Evolutionary conservation across 2,888 invertebrate genomes (phyloP).

Genomic region (Pseudoips prasinana): DNA sequence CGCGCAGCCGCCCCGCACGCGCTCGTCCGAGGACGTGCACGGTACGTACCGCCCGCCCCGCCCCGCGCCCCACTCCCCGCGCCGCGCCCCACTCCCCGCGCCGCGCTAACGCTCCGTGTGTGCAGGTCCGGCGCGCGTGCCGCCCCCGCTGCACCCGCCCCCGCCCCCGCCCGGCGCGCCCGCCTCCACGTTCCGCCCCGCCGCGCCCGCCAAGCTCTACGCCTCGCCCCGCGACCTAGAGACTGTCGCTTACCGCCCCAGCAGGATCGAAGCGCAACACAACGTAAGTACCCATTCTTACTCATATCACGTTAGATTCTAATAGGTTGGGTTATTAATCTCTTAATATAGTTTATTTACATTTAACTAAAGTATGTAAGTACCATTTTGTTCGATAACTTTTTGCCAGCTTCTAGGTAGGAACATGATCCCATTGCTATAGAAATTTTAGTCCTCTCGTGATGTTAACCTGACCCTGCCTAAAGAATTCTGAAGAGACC

Average conservation of each 20-base stretch:
- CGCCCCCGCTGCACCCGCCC: slow-evolving; percentile 91
- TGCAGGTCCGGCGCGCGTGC: slow-evolving; percentile 75
- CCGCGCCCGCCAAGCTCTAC: slow-evolving; percentile 82
- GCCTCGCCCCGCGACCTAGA: slow-evolving; percentile 93
- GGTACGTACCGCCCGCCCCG: slow-evolving; percentile 36
- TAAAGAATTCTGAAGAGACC: too few species aligned
- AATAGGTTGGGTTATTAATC: too few species aligned
- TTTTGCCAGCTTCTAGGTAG: too few species aligned
- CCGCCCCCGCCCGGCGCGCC: slow-evolving; percentile 87
- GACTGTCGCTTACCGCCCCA: slow-evolving; percentile 57
- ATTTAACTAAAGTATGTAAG: too few species aligned
- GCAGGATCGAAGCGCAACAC: slow-evolving; percentile 5
- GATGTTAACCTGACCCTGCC: too few species aligned
- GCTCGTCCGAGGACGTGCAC: slow-evolving; percentile 72
- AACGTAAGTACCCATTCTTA: slow-evolving; percentile 5
- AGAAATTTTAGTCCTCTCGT: too few species aligned
- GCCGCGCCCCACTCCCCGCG: slow-evolving; percentile 92
- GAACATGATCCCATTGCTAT: too few species aligned
- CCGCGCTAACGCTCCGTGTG: slow-evolving; percentile 83
- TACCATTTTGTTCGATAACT: too few species aligned
- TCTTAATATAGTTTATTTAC: too few species aligned
- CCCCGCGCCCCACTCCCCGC: slow-evolving; percentile 88
- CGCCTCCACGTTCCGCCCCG: slow-evolving; percentile 94
- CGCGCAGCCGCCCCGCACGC: slow-evolving; percentile 56
- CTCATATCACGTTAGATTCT: too few species aligned